Percentiles rank a stretch among this genome's conserved stretches.
Conservation (phyloP, 2,113 vertebrate species). For the Megaceryle maxima region DNA sequence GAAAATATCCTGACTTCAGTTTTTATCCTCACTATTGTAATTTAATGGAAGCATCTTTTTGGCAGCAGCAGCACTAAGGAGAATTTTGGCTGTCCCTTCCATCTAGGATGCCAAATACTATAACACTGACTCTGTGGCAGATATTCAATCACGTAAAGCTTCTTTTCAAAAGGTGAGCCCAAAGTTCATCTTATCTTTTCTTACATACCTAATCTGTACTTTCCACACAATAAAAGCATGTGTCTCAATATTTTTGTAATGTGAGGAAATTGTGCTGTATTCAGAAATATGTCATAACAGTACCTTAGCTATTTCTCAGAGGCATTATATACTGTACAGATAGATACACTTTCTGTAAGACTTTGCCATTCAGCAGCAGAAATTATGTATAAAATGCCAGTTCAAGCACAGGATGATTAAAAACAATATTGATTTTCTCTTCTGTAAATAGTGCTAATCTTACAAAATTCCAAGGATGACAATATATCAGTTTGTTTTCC, state of each 20-base stretch:
- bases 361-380: neutral
- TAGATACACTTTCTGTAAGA: neutral
- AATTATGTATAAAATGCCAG: neutral
- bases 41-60: neutral
- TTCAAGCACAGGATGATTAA: neutral
- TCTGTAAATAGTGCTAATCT: neutral
- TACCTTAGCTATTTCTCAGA: neutral
- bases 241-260: neutral
- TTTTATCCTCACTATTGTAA: neutral
- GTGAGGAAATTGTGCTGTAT: neutral
- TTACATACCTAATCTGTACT: neutral
- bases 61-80: neutral
- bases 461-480: neutral
- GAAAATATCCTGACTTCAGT: neutral
- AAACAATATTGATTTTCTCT: slow-evolving; percentile 13
- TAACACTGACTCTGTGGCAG: neutral
- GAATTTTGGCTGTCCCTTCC: neutral
- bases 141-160: slow-evolving; percentile 3
- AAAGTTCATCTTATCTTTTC: neutral
- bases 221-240: neutral
- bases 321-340: neutral
- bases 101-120: neutral
- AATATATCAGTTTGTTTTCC: neutral
- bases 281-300: neutral
- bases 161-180: neutral